Percentiles rank a stretch among this genome's conserved stretches.
Evolutionary conservation across 2,888 invertebrate species (phyloP).

Genomic region (Neelides folsomi): DNA sequence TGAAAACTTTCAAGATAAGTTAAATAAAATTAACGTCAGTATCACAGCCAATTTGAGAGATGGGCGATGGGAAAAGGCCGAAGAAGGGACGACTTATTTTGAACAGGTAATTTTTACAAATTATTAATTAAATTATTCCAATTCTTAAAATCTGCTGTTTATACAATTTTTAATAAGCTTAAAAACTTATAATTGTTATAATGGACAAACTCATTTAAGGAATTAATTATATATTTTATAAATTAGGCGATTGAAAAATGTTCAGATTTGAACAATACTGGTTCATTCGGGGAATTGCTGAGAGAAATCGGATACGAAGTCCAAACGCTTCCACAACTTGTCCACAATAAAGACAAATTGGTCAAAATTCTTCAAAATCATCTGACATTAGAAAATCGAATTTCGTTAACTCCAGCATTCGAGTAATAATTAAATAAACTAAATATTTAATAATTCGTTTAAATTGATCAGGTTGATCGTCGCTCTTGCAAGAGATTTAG

Average conservation of each 20-base stretch:
- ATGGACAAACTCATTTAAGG: no score
- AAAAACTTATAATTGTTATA: no score
- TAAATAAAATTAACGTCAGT: slow-evolving; percentile 71
- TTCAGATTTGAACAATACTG: slow-evolving; percentile 73
- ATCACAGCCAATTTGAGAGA: slow-evolving; percentile 72
- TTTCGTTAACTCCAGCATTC: background rate
- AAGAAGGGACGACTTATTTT: slow-evolving; percentile 62
- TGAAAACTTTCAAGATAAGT: slow-evolving; percentile 72
- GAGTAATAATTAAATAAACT: no score
- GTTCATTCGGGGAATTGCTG: slow-evolving; percentile 63
- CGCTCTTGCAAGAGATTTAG: slow-evolving; percentile 72
- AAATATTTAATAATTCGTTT: no score
- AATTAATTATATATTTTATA: no score
- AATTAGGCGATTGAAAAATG: slow-evolving; percentile 68
- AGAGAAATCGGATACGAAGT: slow-evolving; percentile 60
- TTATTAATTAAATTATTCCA: no score
- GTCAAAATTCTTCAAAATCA: slow-evolving; percentile 58
- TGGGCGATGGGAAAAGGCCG: slow-evolving; percentile 48
- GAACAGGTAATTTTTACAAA: slow-evolving; percentile 39
- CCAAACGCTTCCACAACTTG: slow-evolving; percentile 63
- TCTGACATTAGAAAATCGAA: slow-evolving; percentile 49
- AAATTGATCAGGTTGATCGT: slow-evolving; percentile 59
- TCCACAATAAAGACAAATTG: slow-evolving; percentile 65
- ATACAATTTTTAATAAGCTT: no score
- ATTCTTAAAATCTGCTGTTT: no score